These are phyloP conservation scores for Aphidius ervi DNA, from an alignment of 1,140 invertebrate genomes.

Conservation along the genomic window DNA sequence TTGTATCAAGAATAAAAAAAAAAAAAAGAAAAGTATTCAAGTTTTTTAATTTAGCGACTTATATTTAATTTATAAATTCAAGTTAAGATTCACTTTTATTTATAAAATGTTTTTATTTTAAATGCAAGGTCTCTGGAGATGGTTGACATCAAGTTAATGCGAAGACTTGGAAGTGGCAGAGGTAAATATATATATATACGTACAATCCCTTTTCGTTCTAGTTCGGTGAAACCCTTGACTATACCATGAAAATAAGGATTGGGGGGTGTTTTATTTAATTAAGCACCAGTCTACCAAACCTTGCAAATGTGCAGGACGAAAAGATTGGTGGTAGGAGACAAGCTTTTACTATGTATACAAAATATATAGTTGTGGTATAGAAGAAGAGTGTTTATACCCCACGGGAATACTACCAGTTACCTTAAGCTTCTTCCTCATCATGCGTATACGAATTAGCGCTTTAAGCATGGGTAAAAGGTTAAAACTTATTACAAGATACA, in stretches of 20 bases:
- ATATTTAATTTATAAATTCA: too few species aligned
- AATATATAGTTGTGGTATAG: neutral
- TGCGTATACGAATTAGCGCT: conserved; percentile 25
- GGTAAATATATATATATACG: neutral
- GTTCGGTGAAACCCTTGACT: conserved; percentile 28
- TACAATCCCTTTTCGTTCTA: conserved; percentile 7
- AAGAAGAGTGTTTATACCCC: conserved; percentile 38
- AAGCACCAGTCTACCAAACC: conserved; percentile 40
- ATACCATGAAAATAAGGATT: conserved; percentile 33
- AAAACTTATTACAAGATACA: conserved; percentile 21
- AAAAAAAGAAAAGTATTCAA: too few species aligned
- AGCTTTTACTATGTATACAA: neutral
- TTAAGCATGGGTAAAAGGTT: conserved; percentile 18
- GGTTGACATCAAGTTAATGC: too few species aligned
- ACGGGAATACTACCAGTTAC: conserved; percentile 35
- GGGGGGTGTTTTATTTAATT: conserved; percentile 48
- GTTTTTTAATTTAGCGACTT: too few species aligned
- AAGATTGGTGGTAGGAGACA: conserved; percentile 5
- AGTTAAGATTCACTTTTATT: too few species aligned
- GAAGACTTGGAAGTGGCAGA: conserved; percentile 4
- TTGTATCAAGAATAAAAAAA: too few species aligned
- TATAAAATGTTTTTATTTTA: too few species aligned
- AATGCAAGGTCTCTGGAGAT: too few species aligned
- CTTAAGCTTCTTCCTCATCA: conserved; percentile 29
- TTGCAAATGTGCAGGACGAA: conserved; percentile 22